Conservation (phyloP, 2,888 invertebrate species). For the Globia sparganii region DNA sequence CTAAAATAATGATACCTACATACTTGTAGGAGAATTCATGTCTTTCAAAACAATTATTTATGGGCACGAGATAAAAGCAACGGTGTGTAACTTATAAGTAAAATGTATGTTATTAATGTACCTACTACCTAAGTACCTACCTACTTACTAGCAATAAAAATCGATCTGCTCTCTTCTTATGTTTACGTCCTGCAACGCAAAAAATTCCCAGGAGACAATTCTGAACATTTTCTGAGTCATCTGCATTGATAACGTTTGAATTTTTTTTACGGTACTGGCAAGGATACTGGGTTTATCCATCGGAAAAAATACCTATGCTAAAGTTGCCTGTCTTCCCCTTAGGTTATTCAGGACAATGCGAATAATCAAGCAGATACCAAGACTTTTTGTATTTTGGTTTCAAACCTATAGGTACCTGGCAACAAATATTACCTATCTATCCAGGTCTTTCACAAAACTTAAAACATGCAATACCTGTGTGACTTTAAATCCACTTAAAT, state of each 20-base stretch:
- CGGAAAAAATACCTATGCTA: neutral
- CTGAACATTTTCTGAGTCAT: constrained; percentile 28
- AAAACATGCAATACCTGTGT: neutral
- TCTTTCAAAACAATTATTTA: constrained; percentile 1
- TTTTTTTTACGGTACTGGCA: constrained; percentile 4
- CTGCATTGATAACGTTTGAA: constrained; percentile 22
- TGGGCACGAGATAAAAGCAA: neutral
- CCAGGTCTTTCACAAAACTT: neutral
- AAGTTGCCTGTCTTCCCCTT: neutral
- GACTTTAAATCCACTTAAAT: neutral
- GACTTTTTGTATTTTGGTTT: neutral
- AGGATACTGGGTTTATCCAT: constrained; percentile 18
- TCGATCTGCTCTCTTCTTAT: neutral
- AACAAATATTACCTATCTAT: neutral
- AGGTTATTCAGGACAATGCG: constrained; percentile 10
- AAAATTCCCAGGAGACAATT: constrained; percentile 6
- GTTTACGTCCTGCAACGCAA: neutral
- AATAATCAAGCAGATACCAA: neutral
- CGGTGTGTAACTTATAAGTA: too few relatives aligned
- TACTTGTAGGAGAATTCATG: neutral
- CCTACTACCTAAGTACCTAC: neutral
- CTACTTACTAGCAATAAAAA: neutral
- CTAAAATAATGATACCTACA: too few relatives aligned
- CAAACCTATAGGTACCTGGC: neutral
- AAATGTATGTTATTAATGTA: too few relatives aligned